These are phyloP conservation scores for Diglossa cyanea DNA, from an alignment of 2,797 vertebrate genomes.

Conservation along the genomic window DNA sequence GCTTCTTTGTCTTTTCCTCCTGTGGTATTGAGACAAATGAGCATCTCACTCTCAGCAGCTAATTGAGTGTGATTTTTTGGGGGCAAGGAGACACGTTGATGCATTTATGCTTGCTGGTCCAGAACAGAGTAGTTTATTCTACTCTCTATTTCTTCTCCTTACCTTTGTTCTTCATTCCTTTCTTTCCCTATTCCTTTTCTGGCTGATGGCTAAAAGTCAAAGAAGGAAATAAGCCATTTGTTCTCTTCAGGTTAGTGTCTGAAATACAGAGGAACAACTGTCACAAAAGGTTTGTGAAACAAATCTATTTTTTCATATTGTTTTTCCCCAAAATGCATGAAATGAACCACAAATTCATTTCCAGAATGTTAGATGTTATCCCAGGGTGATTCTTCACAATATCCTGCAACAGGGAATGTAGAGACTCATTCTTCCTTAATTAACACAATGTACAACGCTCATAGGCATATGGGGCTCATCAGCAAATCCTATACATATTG, in stretches of 20 bases:
- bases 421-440: constrained; percentile 44
- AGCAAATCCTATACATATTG: constrained; percentile 3
- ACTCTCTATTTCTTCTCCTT: neutral
- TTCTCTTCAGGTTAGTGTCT: neutral
- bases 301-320: neutral
- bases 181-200: neutral
- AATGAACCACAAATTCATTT: constrained; percentile 55
- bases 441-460: constrained; percentile 18
- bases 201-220: neutral
- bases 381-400: constrained; percentile 56
- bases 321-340: constrained; percentile 23
- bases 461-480: constrained; percentile 21
- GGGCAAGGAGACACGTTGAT: neutral
- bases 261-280: neutral
- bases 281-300: neutral
- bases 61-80: neutral
- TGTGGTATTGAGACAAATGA: constrained; percentile 9
- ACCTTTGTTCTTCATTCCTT: neutral
- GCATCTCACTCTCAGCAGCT: neutral
- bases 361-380: constrained; percentile 31
- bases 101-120: neutral
- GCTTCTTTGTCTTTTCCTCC: neutral
- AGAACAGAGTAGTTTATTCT: neutral
- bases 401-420: neutral
- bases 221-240: neutral